Base-by-base conservation (phyloP, 2,888 invertebrate genomes). In the Stenchaetothrips biformis region DNA sequence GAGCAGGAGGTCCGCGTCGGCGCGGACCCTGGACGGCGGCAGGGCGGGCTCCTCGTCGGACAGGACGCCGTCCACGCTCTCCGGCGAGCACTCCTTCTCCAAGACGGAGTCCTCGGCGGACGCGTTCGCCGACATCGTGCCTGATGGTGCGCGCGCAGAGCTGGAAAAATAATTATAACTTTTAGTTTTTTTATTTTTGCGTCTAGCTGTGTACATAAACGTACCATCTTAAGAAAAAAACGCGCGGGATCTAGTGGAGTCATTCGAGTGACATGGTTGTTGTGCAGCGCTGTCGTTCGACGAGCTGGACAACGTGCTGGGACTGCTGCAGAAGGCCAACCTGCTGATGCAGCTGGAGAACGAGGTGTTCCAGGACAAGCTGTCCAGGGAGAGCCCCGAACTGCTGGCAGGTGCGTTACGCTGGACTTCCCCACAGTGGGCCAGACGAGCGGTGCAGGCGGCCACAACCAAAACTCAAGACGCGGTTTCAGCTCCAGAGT, bases 291-390 rank as follows among this genome's bases (percentile, higher is more conserved):
- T 74, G 25, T 21, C 67, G 7, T 74, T 25, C 67, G 67, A 74
- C 21, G 25, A 25, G 21, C 67, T 74, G 25, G 67, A n/a, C 21
- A 25, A 74, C 9, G 25, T 25, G 21, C 21, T 74, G 7, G 67
- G 3, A 25, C 67, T 74, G 25, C 67, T 74, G 67, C 21, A 25
- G 67, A 74, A 25, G 25, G n/a, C 67, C 67, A 74, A 74, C 67
- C 67, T 74, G 9, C 7, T 74, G 67, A 21, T 74, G 67, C 67
- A 25, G 25, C 67, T 74, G 67, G 67, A 74, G 67, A 74, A 74
- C 25, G 25, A 74, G 25, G 25, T 74, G 21, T 74, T 74, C 67
- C 25, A 74, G 25, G 67, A 74, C 67, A 74, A 74, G 21, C 25
- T 74, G 67, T 3, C 21, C 21, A 74, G 67, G 11, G 67, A 74